Conservation (phyloP, 1,140 invertebrate species). For the Augochlora pura region DNA sequence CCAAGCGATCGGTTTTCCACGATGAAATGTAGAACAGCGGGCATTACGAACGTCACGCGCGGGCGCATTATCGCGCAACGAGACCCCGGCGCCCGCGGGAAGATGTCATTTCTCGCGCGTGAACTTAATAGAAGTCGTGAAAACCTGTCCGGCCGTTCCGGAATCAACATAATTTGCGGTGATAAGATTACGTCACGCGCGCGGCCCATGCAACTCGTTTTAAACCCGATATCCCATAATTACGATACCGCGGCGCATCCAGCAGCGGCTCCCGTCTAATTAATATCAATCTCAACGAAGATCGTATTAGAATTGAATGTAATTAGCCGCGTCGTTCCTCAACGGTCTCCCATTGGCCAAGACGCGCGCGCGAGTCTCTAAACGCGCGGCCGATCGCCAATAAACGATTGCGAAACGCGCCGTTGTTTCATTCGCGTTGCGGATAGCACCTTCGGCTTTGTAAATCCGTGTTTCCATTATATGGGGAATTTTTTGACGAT, state of each 20-base stretch:
- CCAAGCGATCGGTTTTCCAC: not conserved
- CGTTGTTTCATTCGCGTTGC: conserved; percentile 17
- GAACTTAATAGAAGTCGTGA: not conserved
- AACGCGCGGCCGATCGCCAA: conserved; percentile 17
- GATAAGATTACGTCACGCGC: conserved; percentile 25
- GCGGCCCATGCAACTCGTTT: not conserved
- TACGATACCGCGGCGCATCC: conserved; percentile 2
- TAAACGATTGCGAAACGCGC: conserved; percentile 40
- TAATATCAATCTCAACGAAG: conserved; percentile 16
- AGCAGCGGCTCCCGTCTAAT: not conserved
- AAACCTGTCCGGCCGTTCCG: not conserved
- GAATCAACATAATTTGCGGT: not conserved
- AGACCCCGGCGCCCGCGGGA: not conserved
- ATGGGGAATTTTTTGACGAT: no score
- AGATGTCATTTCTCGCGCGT: not conserved
- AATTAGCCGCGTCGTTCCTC: conserved; percentile 19
- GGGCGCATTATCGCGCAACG: not conserved
- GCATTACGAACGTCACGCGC: not conserved
- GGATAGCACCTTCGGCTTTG: not conserved
- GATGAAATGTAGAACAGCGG: not conserved
- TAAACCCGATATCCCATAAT: conserved; percentile 10
- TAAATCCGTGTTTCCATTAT: no score
- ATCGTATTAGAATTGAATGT: conserved; percentile 10
- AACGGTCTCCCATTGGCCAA: not conserved
- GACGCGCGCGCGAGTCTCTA: not conserved